These are phyloP conservation scores for Oncorhynchus nerka DNA, from an alignment of 2,113 vertebrate genomes.

Conservation along the genomic window DNA sequence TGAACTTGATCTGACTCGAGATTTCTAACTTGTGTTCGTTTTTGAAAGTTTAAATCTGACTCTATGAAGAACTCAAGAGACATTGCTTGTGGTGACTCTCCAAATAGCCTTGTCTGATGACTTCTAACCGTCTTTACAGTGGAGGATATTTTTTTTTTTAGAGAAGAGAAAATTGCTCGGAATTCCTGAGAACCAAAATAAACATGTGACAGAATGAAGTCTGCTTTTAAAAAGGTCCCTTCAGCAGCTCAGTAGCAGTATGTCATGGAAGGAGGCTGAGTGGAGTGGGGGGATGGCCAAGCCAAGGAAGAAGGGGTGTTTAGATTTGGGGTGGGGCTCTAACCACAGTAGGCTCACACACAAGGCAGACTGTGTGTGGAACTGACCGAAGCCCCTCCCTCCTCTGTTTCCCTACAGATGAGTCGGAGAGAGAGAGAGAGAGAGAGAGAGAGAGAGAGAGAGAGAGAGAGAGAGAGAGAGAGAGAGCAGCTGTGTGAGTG, in stretches of 20 bases:
- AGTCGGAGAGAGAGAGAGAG: constrained; percentile 21
- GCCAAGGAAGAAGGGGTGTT: constrained; percentile 26
- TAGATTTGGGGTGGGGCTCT: constrained; percentile 37
- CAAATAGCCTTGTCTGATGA: constrained; percentile 8
- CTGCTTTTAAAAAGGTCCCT: constrained; percentile 44
- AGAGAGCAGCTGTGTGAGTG: constrained; percentile 1
- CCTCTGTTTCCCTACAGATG: constrained; percentile 62
- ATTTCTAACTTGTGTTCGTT: neutral
- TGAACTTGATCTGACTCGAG: too few species aligned
- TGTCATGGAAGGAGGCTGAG: constrained; percentile 56
- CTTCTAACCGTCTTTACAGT: neutral
- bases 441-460: constrained; percentile 6
- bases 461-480: constrained; percentile 10
- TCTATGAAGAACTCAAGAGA: neutral
- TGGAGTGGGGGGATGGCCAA: constrained; percentile 29
- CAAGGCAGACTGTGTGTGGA: constrained; percentile 63
- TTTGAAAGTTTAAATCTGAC: neutral
- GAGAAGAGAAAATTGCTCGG: constrained; percentile 54
- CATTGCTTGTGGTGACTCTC: neutral
- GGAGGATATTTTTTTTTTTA: neutral
- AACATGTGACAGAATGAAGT: constrained; percentile 52
- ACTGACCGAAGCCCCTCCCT: constrained; percentile 54
- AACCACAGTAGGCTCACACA: constrained; percentile 48
- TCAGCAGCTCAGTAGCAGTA: constrained; percentile 32
- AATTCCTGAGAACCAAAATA: constrained; percentile 62